Conservation (phyloP, 2,888 invertebrate species). For the Diplazon laetatorius region DNA sequence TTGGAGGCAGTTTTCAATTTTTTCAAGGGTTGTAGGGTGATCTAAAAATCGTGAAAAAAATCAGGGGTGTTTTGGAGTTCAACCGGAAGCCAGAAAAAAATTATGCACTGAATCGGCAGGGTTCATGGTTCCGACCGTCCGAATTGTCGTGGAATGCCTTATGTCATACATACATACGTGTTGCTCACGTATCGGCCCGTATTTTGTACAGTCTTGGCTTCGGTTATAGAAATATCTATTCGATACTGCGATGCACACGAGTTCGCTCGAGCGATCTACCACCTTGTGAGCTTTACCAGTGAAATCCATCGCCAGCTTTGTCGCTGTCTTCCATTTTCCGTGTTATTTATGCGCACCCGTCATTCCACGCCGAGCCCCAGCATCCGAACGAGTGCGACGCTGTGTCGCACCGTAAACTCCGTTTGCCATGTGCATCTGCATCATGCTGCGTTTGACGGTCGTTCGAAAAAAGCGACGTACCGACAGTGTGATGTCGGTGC, state of each 20-base stretch:
- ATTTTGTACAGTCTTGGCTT: slow-evolving; percentile 30
- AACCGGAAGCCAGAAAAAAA: no score
- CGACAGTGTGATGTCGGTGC: no score
- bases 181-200: no score
- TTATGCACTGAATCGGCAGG: no score
- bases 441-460: not conserved
- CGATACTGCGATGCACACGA: slow-evolving; percentile 15
- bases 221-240: slow-evolving; percentile 20
- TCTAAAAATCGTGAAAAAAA: no score
- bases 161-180: no score
- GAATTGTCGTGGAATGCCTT: no score
- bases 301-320: slow-evolving; percentile 77
- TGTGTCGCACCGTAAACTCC: slow-evolving; percentile 42
- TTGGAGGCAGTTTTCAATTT: no score
- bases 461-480: not conserved
- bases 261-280: slow-evolving; percentile 36
- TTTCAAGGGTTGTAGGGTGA: no score
- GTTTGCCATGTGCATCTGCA: slow-evolving; percentile 7
- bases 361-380: slow-evolving; percentile 50
- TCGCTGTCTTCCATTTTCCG: slow-evolving; percentile 77
- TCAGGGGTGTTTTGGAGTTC: no score
- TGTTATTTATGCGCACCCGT: slow-evolving; percentile 75
- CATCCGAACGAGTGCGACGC: slow-evolving; percentile 50
- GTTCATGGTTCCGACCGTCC: no score
- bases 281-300: slow-evolving; percentile 72